Evolutionary conservation across 2,113 vertebrate species (phyloP).

Genomic region (Leucopsar rothschildi): DNA sequence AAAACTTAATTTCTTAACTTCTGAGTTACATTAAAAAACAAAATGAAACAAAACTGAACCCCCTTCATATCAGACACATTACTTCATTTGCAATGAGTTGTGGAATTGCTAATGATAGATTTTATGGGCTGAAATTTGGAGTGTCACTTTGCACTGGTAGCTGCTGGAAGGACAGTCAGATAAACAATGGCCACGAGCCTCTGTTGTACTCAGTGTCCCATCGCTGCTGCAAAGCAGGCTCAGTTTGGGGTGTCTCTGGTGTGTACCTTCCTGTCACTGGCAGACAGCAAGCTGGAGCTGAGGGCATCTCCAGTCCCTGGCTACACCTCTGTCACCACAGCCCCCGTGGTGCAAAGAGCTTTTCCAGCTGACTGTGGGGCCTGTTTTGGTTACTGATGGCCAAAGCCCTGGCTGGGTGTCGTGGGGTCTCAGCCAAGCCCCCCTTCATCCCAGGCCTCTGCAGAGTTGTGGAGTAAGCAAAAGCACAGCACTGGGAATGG

Average conservation of each 20-base stretch:
- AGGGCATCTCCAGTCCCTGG: background rate
- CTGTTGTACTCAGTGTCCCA: background rate
- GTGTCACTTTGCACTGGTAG: background rate
- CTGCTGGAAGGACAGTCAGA: background rate
- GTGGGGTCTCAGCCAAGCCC: background rate
- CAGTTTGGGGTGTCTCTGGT: background rate
- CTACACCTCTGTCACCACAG: background rate
- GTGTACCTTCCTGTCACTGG: background rate
- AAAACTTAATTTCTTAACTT: slow-evolving; percentile 16
- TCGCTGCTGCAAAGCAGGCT: background rate
- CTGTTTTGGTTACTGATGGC: background rate
- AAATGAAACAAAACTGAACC: background rate
- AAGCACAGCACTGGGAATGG: background rate
- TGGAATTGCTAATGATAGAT: background rate
- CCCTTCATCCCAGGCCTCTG: rapidly evolving
- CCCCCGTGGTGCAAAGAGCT: rapidly evolving
- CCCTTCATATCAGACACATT: rapidly evolving
- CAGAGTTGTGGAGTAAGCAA: background rate
- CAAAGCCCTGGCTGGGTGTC: background rate
- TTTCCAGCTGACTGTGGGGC: background rate
- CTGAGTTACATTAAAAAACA: background rate
- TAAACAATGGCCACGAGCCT: background rate
- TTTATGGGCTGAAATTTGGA: background rate
- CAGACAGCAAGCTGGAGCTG: background rate
- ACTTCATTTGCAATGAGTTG: background rate